These are phyloP conservation scores for Phortica variegata DNA, from an alignment of 1,140 invertebrate species.

Conservation along the genomic window DNA sequence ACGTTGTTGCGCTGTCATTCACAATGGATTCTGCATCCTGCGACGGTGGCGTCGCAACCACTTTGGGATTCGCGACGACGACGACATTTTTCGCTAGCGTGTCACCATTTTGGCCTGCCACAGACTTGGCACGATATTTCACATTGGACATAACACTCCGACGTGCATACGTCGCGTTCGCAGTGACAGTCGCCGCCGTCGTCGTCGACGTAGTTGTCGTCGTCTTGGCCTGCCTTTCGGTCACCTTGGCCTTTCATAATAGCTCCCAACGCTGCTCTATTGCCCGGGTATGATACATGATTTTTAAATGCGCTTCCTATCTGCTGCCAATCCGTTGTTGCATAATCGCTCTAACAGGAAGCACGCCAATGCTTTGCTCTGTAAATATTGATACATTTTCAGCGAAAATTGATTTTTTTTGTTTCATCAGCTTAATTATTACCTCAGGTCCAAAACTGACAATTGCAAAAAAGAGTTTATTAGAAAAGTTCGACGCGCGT, in stretches of 20 bases:
- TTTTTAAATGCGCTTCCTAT: too few species aligned
- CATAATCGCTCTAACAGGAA: too few species aligned
- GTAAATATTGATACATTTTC: too few species aligned
- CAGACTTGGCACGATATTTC: constrained; percentile 38
- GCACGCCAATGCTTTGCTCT: too few species aligned
- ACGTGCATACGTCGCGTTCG: constrained; percentile 36
- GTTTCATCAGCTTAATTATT: too few species aligned
- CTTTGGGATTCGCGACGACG: constrained; percentile 1
- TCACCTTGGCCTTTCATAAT: not conserved
- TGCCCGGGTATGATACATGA: too few species aligned
- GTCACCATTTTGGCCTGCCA: constrained; percentile 29
- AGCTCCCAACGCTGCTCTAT: not conserved
- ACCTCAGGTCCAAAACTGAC: too few species aligned
- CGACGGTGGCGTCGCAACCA: constrained; percentile 17
- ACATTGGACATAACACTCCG: constrained; percentile 43
- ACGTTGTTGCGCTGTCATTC: not conserved
- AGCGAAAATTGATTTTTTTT: too few species aligned
- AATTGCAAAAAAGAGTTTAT: too few species aligned
- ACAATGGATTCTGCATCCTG: not conserved
- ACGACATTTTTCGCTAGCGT: constrained; percentile 12
- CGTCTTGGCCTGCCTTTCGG: too few species aligned
- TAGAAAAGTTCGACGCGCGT: too few species aligned
- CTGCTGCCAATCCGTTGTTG: too few species aligned
- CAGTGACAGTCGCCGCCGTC: not conserved
- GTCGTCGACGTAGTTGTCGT: constrained; percentile 10